These are phyloP conservation scores for Manacus vitellinus DNA, from an alignment of 2,113 vertebrate genomes.

Conservation along the genomic window DNA sequence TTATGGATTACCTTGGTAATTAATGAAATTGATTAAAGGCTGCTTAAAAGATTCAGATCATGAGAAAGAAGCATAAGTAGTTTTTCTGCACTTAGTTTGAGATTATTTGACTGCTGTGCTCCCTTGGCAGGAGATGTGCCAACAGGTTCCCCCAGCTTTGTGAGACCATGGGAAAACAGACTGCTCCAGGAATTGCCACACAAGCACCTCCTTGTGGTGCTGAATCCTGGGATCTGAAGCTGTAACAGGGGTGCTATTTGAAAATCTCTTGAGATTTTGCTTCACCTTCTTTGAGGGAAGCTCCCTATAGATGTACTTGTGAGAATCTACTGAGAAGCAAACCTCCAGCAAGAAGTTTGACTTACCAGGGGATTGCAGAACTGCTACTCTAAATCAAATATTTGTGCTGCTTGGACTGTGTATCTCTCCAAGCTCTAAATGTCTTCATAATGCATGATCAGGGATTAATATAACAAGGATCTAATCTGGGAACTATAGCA, in stretches of 20 bases:
- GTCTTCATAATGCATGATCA: neutral
- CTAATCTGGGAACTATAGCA: neutral
- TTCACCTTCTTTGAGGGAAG: neutral
- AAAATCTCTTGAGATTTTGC: neutral
- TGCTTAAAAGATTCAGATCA: neutral
- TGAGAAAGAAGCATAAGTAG: neutral
- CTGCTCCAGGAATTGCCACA: neutral
- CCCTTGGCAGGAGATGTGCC: rapidly evolving
- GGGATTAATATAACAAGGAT: neutral
- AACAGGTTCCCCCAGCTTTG: neutral
- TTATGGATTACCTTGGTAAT: neutral
- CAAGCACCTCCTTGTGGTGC: neutral
- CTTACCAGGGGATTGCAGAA: neutral
- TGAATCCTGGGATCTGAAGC: neutral
- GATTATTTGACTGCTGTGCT: neutral
- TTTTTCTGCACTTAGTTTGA: neutral
- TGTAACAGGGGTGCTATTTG: neutral
- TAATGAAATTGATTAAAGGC: neutral
- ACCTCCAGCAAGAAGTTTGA: neutral
- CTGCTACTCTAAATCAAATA: neutral
- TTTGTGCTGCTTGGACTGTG: neutral
- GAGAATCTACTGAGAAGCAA: neutral
- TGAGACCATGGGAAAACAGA: neutral
- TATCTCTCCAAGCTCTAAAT: neutral
- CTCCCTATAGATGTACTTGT: neutral